Percentiles rank a stretch among this genome's conserved stretches.
phyloP scores from a whole-genome alignment of 1,140 invertebrate species.

The Leucophenga varia region DNA sequence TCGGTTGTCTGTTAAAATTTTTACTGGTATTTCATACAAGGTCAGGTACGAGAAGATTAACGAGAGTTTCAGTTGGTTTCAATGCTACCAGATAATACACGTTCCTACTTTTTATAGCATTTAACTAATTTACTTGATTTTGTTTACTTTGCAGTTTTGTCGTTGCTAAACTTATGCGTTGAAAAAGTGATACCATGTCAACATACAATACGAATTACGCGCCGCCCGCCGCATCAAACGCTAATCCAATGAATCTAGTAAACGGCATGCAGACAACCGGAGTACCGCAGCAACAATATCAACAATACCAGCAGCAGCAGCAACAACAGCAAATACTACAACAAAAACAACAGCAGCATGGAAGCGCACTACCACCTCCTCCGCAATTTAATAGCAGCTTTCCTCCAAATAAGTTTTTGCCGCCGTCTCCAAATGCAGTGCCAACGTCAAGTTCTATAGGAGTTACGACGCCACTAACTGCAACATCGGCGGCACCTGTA shows the following conservation, averaged over 20 bases:
- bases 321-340: slow-evolving; percentile 15
- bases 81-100: too few species aligned
- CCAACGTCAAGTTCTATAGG: slow-evolving; percentile 1
- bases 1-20: too few species aligned
- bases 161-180: slow-evolving; percentile 30
- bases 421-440: slow-evolving; percentile 21
- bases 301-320: slow-evolving; percentile 6
- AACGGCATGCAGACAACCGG: slow-evolving; percentile 37
- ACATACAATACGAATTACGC: slow-evolving; percentile 42
- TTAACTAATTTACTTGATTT: too few species aligned
- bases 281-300: slow-evolving; percentile 11
- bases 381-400: slow-evolving; percentile 28
- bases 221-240: slow-evolving; percentile 23
- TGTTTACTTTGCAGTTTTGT: too few species aligned
- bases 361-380: slow-evolving; percentile 6
- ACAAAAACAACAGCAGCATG: slow-evolving; percentile 11
- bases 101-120: too few species aligned
- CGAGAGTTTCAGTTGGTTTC: too few species aligned
- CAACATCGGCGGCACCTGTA: slow-evolving; percentile 4
- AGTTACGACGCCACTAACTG: not conserved
- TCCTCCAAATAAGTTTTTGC: slow-evolving; percentile 39
- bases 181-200: slow-evolving; percentile 27
- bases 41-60: too few species aligned
- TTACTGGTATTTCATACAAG: too few species aligned
- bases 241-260: slow-evolving; percentile 27